These are phyloP conservation scores for Eupleurogrammus muticus DNA, from an alignment of 2,797 vertebrate species.

Conservation along the genomic window DNA sequence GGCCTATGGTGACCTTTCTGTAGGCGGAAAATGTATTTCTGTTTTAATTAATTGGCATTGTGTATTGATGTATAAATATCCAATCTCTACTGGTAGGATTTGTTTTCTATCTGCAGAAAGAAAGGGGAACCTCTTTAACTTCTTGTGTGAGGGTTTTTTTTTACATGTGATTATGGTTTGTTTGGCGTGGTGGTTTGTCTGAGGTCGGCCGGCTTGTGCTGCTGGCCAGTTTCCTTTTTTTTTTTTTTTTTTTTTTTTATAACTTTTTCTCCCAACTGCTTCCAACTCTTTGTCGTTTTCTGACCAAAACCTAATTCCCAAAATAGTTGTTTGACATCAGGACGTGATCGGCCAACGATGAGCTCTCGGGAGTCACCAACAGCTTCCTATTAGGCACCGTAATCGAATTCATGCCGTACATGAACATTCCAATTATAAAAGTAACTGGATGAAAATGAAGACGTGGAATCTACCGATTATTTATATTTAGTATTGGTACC, in stretches of 20 bases:
- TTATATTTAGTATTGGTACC: no score
- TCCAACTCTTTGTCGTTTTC: constrained; percentile 31
- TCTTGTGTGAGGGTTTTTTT: constrained; percentile 27
- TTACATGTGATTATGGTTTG: constrained; percentile 58
- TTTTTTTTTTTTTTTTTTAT: background rate
- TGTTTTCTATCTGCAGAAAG: constrained; percentile 4
- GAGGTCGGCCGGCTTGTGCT: constrained; percentile 53
- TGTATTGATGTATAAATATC: constrained; percentile 16
- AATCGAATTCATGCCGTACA: background rate
- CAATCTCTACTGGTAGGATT: background rate
- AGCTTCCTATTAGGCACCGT: background rate
- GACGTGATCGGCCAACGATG: constrained; percentile 10
- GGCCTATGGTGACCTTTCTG: constrained; percentile 18
- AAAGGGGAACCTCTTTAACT: constrained; percentile 9
- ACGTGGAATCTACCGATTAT: background rate
- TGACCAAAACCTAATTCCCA: constrained; percentile 23
- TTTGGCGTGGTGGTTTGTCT: constrained; percentile 48
- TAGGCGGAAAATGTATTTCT: no score
- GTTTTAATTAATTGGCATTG: constrained; percentile 26
- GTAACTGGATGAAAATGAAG: constrained; percentile 3
- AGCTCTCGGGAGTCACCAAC: constrained; percentile 13
- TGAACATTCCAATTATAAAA: background rate
- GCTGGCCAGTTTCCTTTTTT: constrained; percentile 17
- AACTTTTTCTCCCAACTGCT: no score
- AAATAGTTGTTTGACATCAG: constrained; percentile 3